Evolutionary conservation across 1,140 invertebrate genomes (phyloP).

Genomic region (Drosophila nigrodunni): DNA sequence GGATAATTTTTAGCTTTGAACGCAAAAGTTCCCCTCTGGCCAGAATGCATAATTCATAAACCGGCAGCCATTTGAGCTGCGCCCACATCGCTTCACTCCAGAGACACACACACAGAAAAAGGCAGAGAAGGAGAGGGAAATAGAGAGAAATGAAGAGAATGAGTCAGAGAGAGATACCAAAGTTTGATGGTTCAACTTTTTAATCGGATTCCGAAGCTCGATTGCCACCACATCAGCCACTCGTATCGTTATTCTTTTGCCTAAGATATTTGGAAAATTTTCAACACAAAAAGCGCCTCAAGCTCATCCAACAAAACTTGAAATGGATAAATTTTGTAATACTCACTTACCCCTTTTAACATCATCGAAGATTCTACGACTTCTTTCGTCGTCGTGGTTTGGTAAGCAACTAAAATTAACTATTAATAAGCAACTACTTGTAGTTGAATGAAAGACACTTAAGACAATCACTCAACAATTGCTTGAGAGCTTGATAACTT

Average conservation of each 20-base stretch:
- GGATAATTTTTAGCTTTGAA: constrained; percentile 75
- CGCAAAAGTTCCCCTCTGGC: constrained; percentile 56
- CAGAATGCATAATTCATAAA: constrained; percentile 76
- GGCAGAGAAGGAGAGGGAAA: neutral
- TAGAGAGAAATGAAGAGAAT: neutral
- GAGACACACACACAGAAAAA: neutral
- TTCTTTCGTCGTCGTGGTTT: neutral
- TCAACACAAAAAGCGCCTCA: constrained; percentile 7
- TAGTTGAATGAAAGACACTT: neutral
- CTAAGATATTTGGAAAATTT: constrained; percentile 8
- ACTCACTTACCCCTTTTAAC: neutral
- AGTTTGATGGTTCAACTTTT: constrained; percentile 74
- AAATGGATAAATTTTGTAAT: constrained; percentile 25
- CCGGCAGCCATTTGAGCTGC: constrained; percentile 45
- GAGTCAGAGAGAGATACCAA: constrained; percentile 17
- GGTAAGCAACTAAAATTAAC: constrained; percentile 28
- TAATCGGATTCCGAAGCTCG: constrained; percentile 71
- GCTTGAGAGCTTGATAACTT: neutral
- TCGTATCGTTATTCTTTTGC: constrained; percentile 23
- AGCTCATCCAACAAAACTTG: constrained; percentile 12
- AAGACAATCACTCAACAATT: constrained; percentile 23
- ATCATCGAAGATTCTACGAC: neutral
- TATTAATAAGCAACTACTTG: constrained; percentile 12
- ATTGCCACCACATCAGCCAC: constrained; percentile 56
- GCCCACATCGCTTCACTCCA: constrained; percentile 26